phyloP scores from a whole-genome alignment of 2,888 invertebrate species.

The Labia minor region DNA sequence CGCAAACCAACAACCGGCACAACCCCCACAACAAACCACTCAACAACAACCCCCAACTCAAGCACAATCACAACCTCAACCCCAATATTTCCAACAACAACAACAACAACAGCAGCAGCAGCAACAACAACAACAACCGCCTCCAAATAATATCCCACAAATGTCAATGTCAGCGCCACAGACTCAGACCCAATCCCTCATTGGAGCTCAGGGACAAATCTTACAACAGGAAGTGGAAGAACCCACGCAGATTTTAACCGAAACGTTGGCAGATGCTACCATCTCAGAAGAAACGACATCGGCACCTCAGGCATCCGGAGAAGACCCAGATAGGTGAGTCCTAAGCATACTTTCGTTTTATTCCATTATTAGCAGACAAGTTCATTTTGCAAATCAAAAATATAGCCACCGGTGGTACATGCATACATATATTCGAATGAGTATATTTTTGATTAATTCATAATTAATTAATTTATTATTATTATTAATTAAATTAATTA shows the following conservation, averaged over 20 bases:
- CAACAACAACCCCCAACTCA: neutral
- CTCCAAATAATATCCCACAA: conserved; percentile 29
- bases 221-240: neutral
- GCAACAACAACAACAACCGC: conserved; percentile 24
- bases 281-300: conserved; percentile 22
- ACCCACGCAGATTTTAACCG: neutral
- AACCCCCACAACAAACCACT: neutral
- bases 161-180: conserved; percentile 32
- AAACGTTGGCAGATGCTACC: conserved; percentile 25
- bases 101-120: conserved; percentile 21
- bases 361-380: too few species aligned
- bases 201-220: conserved; percentile 13
- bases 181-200: neutral
- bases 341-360: too few species aligned
- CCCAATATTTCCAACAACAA: neutral
- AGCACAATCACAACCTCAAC: neutral
- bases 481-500: too few species aligned
- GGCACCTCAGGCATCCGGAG: neutral
- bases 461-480: too few species aligned
- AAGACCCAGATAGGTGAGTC: conserved; percentile 5
- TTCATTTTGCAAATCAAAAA: too few species aligned
- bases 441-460: too few species aligned
- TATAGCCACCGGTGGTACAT: too few species aligned
- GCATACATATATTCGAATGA: too few species aligned
- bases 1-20: neutral